Evolutionary conservation across 2,113 vertebrate species (phyloP).

Genomic region (Aix galericulata): DNA sequence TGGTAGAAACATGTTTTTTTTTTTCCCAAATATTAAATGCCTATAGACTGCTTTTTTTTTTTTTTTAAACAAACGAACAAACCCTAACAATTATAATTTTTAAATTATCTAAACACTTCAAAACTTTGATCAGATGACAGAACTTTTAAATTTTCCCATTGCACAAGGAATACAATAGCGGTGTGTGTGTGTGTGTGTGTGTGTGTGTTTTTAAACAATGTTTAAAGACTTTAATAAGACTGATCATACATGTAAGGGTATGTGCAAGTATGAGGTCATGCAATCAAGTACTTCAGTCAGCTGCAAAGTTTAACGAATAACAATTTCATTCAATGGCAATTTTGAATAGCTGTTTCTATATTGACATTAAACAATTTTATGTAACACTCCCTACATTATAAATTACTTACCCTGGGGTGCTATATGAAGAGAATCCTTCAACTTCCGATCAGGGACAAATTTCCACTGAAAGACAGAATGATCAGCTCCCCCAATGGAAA

Average conservation of each 20-base stretch:
- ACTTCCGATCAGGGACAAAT: slow-evolving; percentile 93
- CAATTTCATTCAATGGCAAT: not conserved
- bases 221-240: not conserved
- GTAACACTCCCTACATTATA: not conserved
- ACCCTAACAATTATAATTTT: not conserved
- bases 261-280: not conserved
- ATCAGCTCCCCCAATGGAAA: slow-evolving; percentile 96
- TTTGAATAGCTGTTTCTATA: not conserved
- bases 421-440: slow-evolving; percentile 93
- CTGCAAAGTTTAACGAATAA: not conserved
- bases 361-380: not conserved
- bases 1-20: not conserved
- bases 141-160: not conserved
- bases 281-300: not conserved
- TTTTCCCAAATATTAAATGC: not conserved
- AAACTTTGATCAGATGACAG: not conserved
- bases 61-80: not conserved
- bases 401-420: slow-evolving; percentile 87
- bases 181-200: not conserved
- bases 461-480: slow-evolving; percentile 99
- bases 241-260: not conserved
- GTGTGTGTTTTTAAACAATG: not conserved
- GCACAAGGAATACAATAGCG: not conserved
- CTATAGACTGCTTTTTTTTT: not conserved
- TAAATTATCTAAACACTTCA: not conserved